These are phyloP conservation scores for Globodera ellingtonae DNA, from an alignment of 1,140 invertebrate genomes.

Conservation along the genomic window DNA sequence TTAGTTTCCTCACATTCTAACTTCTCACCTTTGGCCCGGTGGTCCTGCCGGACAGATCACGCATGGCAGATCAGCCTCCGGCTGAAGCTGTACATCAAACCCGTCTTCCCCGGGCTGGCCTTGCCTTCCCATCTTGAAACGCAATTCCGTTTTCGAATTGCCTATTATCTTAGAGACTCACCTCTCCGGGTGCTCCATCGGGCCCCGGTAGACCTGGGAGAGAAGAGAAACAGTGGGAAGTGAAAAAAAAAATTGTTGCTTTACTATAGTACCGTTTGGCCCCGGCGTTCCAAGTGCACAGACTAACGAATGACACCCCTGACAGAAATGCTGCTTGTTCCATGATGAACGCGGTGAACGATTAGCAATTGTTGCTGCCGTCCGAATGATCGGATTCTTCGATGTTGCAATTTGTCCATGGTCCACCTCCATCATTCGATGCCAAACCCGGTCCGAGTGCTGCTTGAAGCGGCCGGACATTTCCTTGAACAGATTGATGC, in stretches of 20 bases:
- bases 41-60: constrained; percentile 57
- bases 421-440: constrained; percentile 10
- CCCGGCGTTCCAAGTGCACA: constrained; percentile 43
- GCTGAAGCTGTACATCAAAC: constrained; percentile 51
- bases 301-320: constrained; percentile 39
- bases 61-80: constrained; percentile 55
- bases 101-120: constrained; percentile 50
- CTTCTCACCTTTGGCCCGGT: constrained; percentile 43
- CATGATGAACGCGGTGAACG: constrained; percentile 42
- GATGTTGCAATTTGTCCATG: too few species aligned
- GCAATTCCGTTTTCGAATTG: not conserved
- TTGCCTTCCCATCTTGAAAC: constrained; percentile 16
- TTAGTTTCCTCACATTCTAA: constrained; percentile 11
- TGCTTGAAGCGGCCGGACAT: constrained; percentile 18
- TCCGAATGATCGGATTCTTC: not conserved
- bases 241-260: not conserved
- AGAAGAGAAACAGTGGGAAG: not conserved
- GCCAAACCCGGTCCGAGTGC: constrained; percentile 20
- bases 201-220: constrained; percentile 33
- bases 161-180: not conserved
- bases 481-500: constrained; percentile 3
- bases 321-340: constrained; percentile 29
- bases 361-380: constrained; percentile 23
- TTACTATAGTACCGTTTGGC: not conserved
- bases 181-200: constrained; percentile 43